Percentiles rank a stretch among this genome's conserved stretches.
Evolutionary conservation across 2,113 vertebrate species (phyloP).

Genomic region (Carettochelys insculpta): DNA sequence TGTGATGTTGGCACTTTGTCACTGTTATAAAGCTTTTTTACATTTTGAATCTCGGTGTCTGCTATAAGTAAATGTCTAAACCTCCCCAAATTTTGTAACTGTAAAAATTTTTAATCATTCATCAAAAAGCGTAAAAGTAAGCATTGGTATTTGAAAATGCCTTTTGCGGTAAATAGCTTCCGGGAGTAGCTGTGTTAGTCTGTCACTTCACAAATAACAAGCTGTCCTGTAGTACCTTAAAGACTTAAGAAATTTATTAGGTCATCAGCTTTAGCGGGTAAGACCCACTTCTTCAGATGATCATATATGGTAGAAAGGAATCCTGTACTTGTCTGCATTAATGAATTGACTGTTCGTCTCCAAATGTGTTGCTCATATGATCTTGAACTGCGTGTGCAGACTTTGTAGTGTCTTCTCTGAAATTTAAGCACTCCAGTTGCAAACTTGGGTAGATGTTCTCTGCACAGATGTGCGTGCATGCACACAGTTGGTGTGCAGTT

Average conservation of each 20-base stretch:
- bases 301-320: neutral
- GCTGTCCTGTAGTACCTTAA: too few relatives aligned
- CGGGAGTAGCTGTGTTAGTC: too few relatives aligned
- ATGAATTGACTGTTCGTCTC: neutral
- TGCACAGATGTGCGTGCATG: accelerated
- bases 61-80: neutral
- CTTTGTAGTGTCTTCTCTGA: conserved; percentile 17
- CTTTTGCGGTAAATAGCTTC: too few relatives aligned
- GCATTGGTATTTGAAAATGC: neutral
- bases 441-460: neutral
- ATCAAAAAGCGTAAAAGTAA: neutral
- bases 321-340: neutral
- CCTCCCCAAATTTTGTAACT: neutral
- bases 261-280: too few relatives aligned
- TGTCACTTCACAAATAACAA: too few relatives aligned
- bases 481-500: neutral
- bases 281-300: too few relatives aligned
- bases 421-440: neutral
- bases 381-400: neutral
- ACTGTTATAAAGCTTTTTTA: neutral
- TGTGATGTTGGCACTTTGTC: neutral
- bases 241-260: too few relatives aligned
- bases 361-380: neutral
- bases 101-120: neutral
- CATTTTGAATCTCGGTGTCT: neutral